These are phyloP conservation scores for Eudemis profundana DNA, from an alignment of 2,888 invertebrate species.

Conservation along the genomic window DNA sequence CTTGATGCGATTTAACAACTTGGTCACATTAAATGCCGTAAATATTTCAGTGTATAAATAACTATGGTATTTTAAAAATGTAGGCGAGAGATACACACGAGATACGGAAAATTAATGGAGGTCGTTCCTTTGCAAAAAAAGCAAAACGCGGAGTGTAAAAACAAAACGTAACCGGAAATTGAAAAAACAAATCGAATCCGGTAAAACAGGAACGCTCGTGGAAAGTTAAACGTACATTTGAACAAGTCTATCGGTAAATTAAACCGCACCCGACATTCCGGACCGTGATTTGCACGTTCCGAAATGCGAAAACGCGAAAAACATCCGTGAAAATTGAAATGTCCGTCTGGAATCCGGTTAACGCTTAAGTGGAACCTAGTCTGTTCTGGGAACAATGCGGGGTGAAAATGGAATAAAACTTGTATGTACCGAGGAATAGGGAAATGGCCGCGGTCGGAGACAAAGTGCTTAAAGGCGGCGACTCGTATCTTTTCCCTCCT, in stretches of 20 bases:
- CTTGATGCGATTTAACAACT: background rate
- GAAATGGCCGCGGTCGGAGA: constrained; percentile 29
- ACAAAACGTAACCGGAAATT: constrained; percentile 13
- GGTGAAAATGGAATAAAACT: constrained; percentile 42
- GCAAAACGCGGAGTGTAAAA: constrained; percentile 4
- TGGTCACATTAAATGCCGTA: constrained; percentile 20
- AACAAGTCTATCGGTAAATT: constrained; percentile 42
- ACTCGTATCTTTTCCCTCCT: constrained; percentile 28
- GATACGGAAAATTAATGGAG: constrained; percentile 15
- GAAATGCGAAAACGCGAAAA: constrained; percentile 35
- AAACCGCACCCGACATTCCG: constrained; percentile 34
- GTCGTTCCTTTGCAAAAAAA: constrained; percentile 3
- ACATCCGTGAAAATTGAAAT: constrained; percentile 41
- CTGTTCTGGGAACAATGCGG: constrained; percentile 30
- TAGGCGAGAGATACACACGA: background rate
- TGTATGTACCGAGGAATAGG: constrained; percentile 38
- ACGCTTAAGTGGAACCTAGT: constrained; percentile 27
- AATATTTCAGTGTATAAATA: background rate
- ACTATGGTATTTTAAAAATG: background rate
- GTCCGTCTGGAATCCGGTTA: constrained; percentile 46
- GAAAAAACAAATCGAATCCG: constrained; percentile 23
- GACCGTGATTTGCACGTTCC: constrained; percentile 32
- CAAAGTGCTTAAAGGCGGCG: constrained; percentile 46
- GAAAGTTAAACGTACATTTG: constrained; percentile 23
- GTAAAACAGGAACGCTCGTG: constrained; percentile 6